phyloP scores from a whole-genome alignment of 2,113 vertebrate species.

The Bucco capensis region DNA sequence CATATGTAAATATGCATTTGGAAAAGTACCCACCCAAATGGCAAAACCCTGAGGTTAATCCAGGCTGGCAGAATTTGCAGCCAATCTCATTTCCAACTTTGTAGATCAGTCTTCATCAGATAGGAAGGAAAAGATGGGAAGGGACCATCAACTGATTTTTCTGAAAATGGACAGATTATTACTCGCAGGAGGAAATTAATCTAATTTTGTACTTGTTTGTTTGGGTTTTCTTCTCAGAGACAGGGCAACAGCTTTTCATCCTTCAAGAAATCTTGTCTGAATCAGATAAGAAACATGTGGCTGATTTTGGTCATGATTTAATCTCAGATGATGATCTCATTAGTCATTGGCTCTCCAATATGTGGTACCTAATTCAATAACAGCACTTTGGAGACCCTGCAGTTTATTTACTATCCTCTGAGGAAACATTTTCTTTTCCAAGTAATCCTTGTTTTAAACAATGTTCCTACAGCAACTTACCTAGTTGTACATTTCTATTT shows the following conservation, averaged over 20 bases:
- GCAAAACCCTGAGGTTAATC: background rate
- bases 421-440: slow-evolving; percentile 12
- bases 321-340: slow-evolving; percentile 45
- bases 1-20: background rate
- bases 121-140: background rate
- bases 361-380: slow-evolving; percentile 34
- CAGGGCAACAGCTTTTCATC: slow-evolving; percentile 18
- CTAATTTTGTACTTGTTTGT: background rate
- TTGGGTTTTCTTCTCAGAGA: background rate
- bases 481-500: background rate
- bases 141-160: background rate
- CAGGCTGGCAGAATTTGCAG: background rate
- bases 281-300: slow-evolving; percentile 28
- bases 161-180: background rate
- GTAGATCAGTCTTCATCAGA: background rate
- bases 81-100: background rate
- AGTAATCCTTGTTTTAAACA: background rate
- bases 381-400: background rate
- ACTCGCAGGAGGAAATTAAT: background rate
- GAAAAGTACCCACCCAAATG: background rate
- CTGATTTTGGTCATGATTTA: slow-evolving; percentile 39
- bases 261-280: background rate
- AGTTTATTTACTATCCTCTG: background rate
- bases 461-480: background rate
- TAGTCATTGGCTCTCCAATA: slow-evolving; percentile 43